Evolutionary conservation across 2,888 invertebrate species (phyloP), one percentile per base, ranked within the genome.

Genomic region (Xanthostigma xanthostigma): DNA sequence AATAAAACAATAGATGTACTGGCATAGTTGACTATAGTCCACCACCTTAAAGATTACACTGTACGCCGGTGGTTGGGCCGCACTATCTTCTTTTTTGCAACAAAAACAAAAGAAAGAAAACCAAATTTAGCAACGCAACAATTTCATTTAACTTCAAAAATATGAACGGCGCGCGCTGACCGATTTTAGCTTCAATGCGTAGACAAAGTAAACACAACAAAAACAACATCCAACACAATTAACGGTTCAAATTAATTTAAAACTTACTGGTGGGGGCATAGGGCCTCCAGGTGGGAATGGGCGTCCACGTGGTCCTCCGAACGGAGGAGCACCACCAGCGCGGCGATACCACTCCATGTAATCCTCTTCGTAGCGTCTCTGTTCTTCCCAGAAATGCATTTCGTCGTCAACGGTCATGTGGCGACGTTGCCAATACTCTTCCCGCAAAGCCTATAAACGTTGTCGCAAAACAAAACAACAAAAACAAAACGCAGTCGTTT

Each of bases 341-440:
- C 81, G 73, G 56, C 83, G 70, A 61, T 77, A 76, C 81, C 82
- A 82, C 56, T 79, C 81, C 62, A 79, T 78, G 58, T 82, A 81
- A 59, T 84, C 83, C 55, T 84, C 84, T 57, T 83, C 83, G 57
- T 79, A 83, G 1, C 83, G 74, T 17, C 85, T 73, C 42, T 82
- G 70, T 59, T 89, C 91, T 62, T 91, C 92, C 91, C 92, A 92
- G 67, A 87, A 91, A 62, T 87, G 86, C 56, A 86, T 87, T 54
- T 88, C 88, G 59, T 89, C 87, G 49, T 71, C 73, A 27, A 61
- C 75, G 52, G 76, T 76, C 68, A 78, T 75, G 52, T 82, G 79
- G 46, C 80, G 73, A 1, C 81, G 70, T 51, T 76, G 77, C 77
- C 79, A 79, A 59, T 76, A 72, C 62, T 79, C 79, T 60, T 79